Conservation (phyloP, 2,797 vertebrate species). For the Diplodus sargus region DNA sequence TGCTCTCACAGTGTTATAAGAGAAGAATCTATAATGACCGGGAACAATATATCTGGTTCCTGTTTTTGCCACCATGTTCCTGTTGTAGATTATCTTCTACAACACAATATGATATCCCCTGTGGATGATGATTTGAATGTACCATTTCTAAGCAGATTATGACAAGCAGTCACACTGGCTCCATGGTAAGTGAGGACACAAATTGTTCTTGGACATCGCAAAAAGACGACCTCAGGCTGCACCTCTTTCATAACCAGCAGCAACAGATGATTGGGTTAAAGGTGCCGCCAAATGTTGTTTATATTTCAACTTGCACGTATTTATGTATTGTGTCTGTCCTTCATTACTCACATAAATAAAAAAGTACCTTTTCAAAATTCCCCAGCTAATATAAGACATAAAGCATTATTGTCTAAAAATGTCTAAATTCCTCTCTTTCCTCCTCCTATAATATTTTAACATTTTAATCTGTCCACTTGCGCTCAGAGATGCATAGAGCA, state of each 20-base stretch:
- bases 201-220: constrained; percentile 11
- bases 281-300: neutral
- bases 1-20: neutral
- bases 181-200: constrained; percentile 27
- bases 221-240: constrained; percentile 7
- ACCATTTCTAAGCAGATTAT: constrained; percentile 43
- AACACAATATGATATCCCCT: constrained; percentile 8
- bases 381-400: neutral
- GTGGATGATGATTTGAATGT: constrained; percentile 15
- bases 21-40: neutral
- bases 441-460: neutral
- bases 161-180: constrained; percentile 9
- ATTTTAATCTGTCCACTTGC: neutral
- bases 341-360: neutral
- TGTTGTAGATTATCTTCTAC: neutral
- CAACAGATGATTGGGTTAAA: constrained; percentile 23
- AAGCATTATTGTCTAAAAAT: neutral
- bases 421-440: neutral
- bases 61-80: neutral
- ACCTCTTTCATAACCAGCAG: constrained; percentile 19
- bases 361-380: neutral
- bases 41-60: neutral
- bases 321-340: no score
- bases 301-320: neutral
- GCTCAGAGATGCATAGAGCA: neutral